phyloP scores from a whole-genome alignment of 2,113 vertebrate species.

The Erythrocebus patas region DNA sequence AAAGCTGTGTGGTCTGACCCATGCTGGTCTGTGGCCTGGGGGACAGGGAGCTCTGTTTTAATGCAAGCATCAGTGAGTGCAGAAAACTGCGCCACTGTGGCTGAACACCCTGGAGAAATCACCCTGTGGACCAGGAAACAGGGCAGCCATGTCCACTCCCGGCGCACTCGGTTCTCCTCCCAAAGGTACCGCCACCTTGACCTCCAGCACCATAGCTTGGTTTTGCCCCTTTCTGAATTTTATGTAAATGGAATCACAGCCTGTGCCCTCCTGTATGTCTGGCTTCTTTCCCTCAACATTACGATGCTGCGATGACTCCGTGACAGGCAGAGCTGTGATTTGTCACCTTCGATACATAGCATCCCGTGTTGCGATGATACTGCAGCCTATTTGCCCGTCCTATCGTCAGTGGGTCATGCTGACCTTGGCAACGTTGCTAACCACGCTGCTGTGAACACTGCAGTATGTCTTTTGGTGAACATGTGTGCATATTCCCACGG shows the following conservation, averaged over 20 bases:
- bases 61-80: rapidly evolving
- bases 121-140: not conserved
- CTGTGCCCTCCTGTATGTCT: rapidly evolving
- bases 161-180: rapidly evolving
- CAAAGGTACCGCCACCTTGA: rapidly evolving
- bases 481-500: not conserved
- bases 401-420: rapidly evolving
- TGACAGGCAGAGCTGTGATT: no score
- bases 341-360: rapidly evolving
- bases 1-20: no score
- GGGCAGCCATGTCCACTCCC: not conserved
- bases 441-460: rapidly evolving
- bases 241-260: rapidly evolving
- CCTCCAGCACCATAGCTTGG: rapidly evolving
- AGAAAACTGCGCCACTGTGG: rapidly evolving
- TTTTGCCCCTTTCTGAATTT: no score
- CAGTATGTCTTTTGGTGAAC: rapidly evolving
- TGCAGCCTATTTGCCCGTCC: not conserved
- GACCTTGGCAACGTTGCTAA: rapidly evolving
- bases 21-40: no score
- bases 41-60: no score
- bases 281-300: no score
- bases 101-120: rapidly evolving
- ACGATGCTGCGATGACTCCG: no score
- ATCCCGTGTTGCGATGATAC: rapidly evolving